A percentile compares a stretch with the other conserved stretches of the same genome.
Evolutionary conservation across 2,888 invertebrate genomes (phyloP).

Genomic region (Theretra japonica): DNA sequence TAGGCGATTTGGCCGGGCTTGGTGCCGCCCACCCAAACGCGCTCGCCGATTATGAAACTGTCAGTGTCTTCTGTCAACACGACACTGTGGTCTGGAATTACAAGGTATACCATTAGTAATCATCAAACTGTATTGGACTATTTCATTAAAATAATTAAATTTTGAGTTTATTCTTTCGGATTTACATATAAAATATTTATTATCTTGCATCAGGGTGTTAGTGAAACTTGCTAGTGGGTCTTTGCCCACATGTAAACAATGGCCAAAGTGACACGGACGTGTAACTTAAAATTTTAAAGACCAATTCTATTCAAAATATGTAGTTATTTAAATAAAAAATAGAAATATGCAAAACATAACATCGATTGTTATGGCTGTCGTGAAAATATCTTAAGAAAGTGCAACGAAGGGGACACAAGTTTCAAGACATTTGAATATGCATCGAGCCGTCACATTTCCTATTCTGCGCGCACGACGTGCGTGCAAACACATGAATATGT

Average conservation of each 20-base stretch:
- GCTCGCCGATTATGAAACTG: conserved; percentile 97
- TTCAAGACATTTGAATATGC: conserved; percentile 64
- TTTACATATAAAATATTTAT: neutral
- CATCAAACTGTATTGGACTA: neutral
- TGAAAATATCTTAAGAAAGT: conserved; percentile 50
- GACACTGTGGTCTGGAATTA: conserved; percentile 90
- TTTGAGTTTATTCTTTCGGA: neutral
- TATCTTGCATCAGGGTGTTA: too few species aligned
- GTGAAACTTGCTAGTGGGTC: too few species aligned
- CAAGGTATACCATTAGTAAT: conserved; percentile 16
- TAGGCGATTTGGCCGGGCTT: conserved; percentile 97
- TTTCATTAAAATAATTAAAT: neutral
- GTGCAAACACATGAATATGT: conserved; percentile 65
- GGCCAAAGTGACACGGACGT: neutral
- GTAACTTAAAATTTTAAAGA: neutral
- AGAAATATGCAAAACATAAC: conserved; percentile 3
- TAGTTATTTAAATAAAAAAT: neutral
- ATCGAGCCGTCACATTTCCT: conserved; percentile 58
- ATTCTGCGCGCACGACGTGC: conserved; percentile 63
- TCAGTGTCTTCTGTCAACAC: conserved; percentile 95
- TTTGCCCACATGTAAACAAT: too few species aligned
- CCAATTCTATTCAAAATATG: conserved; percentile 24
- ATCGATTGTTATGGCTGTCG: conserved; percentile 28
- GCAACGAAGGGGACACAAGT: conserved; percentile 50
- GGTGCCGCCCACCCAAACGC: conserved; percentile 96